A percentile compares a stretch with the other conserved stretches of the same genome.
These are phyloP conservation scores for Limulus polyphemus DNA, from an alignment of 2,888 invertebrate genomes.

Conservation along the genomic window DNA sequence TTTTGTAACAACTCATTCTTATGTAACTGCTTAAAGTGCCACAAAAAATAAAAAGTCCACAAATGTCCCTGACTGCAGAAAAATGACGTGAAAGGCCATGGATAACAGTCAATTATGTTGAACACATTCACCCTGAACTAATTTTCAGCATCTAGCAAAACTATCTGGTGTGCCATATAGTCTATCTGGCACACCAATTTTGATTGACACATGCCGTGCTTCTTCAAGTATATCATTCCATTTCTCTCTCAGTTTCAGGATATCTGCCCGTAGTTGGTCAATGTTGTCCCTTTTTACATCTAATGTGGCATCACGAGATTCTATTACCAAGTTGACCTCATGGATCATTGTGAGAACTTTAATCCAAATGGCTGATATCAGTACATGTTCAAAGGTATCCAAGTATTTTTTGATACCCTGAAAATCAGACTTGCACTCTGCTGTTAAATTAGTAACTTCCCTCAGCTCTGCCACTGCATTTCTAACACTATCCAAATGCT, in stretches of 20 bases:
- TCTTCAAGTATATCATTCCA: neutral
- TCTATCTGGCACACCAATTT: neutral
- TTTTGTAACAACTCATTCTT: too few relatives aligned
- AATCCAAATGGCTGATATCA: neutral
- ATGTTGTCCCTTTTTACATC: neutral
- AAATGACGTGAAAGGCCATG: too few relatives aligned
- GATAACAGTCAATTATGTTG: neutral
- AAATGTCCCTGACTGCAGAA: too few relatives aligned
- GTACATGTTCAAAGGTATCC: neutral
- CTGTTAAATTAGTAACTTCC: neutral
- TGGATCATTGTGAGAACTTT: neutral
- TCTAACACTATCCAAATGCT: neutral
- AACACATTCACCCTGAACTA: neutral
- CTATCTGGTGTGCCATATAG: neutral
- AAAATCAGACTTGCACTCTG: neutral
- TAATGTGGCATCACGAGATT: neutral
- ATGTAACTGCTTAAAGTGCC: too few relatives aligned
- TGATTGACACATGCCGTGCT: neutral
- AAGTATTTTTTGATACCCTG: neutral
- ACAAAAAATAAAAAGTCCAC: too few relatives aligned
- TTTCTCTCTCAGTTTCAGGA: neutral
- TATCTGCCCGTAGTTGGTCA: neutral
- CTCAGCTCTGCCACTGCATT: neutral
- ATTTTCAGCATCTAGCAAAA: neutral
- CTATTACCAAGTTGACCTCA: neutral